Evolutionary conservation across 2,888 invertebrate species (phyloP), one percentile per base, ranked within the genome.

Genomic region (Sarcophaga variegata): DNA sequence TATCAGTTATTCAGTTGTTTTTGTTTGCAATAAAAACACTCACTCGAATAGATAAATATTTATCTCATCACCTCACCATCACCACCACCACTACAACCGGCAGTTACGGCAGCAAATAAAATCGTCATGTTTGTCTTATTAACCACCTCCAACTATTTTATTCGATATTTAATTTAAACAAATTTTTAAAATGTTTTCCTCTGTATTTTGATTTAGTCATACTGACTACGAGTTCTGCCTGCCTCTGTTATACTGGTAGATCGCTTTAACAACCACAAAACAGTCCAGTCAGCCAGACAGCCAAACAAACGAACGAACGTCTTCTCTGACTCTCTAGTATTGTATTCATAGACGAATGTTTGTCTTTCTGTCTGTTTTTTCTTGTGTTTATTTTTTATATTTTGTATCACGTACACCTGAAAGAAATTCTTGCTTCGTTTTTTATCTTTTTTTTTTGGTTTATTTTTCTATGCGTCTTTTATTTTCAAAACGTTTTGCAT

Each of bases 391-490:
- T 27, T 54, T 75, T 84, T 80, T 71, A 54, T 14, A 45, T 81
- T 62, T 81, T 81, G 60, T 49, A 77, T 85, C 76, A 85, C 84
- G 80, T 85, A 76, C 71, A 81, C 60, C 71, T 67, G 17, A 67
- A 81, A 71, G 79, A 81, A 81, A 76, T 76, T 71, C 62, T 81
- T 60, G 69, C 5, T 47, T 84, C 37, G 75, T 78, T 37, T 54
- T 54, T 54, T 20, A 22, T n/a, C 17, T 62, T 63, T 60, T 64
- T 20, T 27, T 3, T 22, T 22, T 63, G 4, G 49, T 66, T 62
- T 49, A 27, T 69, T 69, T 45, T 79, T 71, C 10, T 59, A 12
- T 45, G 45, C 37, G 63, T 76, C 49, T 76, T 59, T 6, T 22
- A 17, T 74, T 54, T 12, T 14, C 17, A 64, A 25, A 69, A 54